Conservation (phyloP, 2,797 vertebrate genomes). For the Myripristis jacobus region DNA sequence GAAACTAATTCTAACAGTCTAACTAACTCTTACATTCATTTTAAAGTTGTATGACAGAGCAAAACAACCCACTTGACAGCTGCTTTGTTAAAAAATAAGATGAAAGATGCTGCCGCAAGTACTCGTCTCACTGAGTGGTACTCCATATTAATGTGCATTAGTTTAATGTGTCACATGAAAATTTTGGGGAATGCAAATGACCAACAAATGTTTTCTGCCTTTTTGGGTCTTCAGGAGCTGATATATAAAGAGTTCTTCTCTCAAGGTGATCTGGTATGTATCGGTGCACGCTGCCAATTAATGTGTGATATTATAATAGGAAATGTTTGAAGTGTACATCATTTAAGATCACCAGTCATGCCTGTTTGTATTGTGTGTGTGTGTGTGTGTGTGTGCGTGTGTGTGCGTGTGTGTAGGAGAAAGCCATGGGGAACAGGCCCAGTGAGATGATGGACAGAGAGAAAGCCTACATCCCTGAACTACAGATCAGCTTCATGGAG, state of each 20-base stretch:
- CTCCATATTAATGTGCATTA: background rate
- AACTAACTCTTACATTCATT: background rate
- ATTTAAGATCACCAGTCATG: conserved; percentile 20
- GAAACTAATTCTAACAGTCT: background rate
- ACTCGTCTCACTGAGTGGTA: background rate
- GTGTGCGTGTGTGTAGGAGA: conserved; percentile 86
- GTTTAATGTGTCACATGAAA: conserved; percentile 1
- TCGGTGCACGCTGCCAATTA: background rate
- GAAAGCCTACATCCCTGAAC: conserved; percentile 97
- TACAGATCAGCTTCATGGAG: conserved; percentile 99
- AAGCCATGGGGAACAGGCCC: conserved; percentile 97
- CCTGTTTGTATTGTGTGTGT: conserved; percentile 19
- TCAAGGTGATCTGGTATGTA: conserved; percentile 98
- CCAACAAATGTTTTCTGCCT: conserved; percentile 24
- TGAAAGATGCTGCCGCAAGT: background rate
- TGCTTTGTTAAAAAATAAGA: background rate
- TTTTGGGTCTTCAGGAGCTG: conserved; percentile 88
- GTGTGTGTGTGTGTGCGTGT: conserved; percentile 39
- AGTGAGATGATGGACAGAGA: conserved; percentile 99
- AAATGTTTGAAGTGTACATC: conserved; percentile 27
- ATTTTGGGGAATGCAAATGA: conserved; percentile 1
- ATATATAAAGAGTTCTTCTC: conserved; percentile 99
- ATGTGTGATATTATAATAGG: conserved; percentile 39
- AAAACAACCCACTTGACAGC: background rate
- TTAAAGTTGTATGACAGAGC: background rate